Evolutionary conservation across 2,888 invertebrate genomes (phyloP), one percentile per base, ranked within the genome.

Genomic region (Proisotoma minuta): DNA sequence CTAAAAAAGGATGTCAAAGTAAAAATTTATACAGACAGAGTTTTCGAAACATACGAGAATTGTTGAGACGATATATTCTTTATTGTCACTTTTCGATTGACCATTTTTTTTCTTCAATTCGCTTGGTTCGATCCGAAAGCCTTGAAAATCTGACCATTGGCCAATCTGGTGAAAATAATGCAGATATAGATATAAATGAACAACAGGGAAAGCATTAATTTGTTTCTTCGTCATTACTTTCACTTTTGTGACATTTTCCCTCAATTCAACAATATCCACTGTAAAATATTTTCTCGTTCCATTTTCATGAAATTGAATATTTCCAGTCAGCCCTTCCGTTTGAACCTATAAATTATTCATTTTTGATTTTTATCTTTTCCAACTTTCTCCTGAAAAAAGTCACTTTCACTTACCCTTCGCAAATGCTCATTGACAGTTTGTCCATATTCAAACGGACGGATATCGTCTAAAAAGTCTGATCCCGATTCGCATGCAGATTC

Each of bases 241-340:
- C 8, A 39, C n/a, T 39, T 54, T 34, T 22, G 39, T 18, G 28
- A 39, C 15, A 34, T 54, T 54, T 2, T 22, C 23, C 5, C 54
- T 15, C 12, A 94, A 91, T 79, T 94, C 90, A 48, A 94, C 89
- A 63, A 91, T 88, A 77, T 93, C 89, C 68, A 94, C 80, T 0
- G 90, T 88, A 77, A 91, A 93, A 80, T 92, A 92, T 76, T 88
- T 86, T 53, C 93, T 82, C 74, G 89, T 85, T 5, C 93, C 93
- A 75, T 90, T 89, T 74, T 93, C 91, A 77, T 89, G 91, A 79
- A 94, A 94, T 57, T 89, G 87, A 73, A 93, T 88, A 77, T 91
- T 90, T 58, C 93, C 93, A 1, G 92, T 92, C 58, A 93, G 81
- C 12, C 92, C 92, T 79, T 91, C 90, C 71, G 91, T 84, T 79